A percentile compares a stretch with the other conserved stretches of the same genome.
phyloP scores from a whole-genome alignment of 2,888 invertebrate species.

The Morpho deidamia region DNA sequence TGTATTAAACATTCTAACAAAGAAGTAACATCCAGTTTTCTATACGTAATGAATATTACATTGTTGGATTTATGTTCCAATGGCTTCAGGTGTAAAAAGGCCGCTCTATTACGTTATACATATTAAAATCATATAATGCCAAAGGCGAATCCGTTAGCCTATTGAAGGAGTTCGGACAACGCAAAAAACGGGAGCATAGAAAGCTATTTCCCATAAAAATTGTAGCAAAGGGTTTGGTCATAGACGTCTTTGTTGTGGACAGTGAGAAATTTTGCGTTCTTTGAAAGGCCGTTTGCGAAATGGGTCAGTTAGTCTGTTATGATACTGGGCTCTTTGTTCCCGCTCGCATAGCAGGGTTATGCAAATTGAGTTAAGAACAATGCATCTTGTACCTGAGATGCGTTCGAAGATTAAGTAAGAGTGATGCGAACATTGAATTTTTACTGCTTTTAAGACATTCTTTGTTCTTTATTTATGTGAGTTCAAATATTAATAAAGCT shows the following conservation, averaged over 20 bases:
- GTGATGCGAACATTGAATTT: constrained; percentile 19
- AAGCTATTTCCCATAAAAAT: constrained; percentile 72
- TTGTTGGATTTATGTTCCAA: constrained; percentile 43
- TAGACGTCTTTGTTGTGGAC: constrained; percentile 57
- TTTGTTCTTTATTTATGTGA: constrained; percentile 6
- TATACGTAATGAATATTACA: constrained; percentile 21
- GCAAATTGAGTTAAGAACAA: constrained; percentile 60
- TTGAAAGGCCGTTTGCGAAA: constrained; percentile 50
- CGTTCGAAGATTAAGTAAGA: constrained; percentile 30
- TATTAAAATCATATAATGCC: constrained; percentile 68
- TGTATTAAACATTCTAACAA: not conserved
- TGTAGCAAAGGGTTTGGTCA: constrained; percentile 64
- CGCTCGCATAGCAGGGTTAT: constrained; percentile 57
- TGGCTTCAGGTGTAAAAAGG: constrained; percentile 39
- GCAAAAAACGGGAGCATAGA: constrained; percentile 75
- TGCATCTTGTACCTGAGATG: constrained; percentile 40
- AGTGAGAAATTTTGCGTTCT: constrained; percentile 69
- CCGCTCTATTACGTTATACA: constrained; percentile 50
- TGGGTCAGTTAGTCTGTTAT: constrained; percentile 61
- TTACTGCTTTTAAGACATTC: constrained; percentile 10
- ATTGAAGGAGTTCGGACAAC: constrained; percentile 59
- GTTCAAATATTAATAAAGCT: too few species aligned
- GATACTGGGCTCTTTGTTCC: constrained; percentile 52
- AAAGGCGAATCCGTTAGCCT: constrained; percentile 60
- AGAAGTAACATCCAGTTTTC: constrained; percentile 10